Base-by-base conservation (phyloP, 2,888 invertebrate genomes). In the Acanthosoma haemorrhoidale region DNA sequence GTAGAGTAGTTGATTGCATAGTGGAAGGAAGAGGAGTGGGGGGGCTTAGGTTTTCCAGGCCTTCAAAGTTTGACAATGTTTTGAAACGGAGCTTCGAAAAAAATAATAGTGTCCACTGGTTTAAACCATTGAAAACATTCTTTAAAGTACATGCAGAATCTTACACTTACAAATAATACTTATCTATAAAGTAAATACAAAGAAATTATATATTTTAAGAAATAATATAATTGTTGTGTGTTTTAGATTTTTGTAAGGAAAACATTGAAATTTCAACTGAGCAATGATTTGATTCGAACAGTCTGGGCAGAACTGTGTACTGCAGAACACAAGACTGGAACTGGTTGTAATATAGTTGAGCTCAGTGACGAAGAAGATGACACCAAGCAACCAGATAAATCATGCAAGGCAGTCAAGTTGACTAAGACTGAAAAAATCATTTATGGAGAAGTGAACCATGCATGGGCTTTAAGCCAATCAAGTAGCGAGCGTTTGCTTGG, bases 191-290 rank as follows among this genome's bases (percentile, higher is more conserved):
- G n/a, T n/a, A n/a, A n/a, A n/a, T 21, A 43, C 9, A 25, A 25
- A 25, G 25, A 51, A 51, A n/a, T 29, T 25, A 1, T 29, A 13
- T 51, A 13, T 5, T n/a, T 25, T 6, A 25, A 25, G 21, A 0
- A 25, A 51, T 51, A 8, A 43, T 25, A 18, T 4, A 9, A 41
- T 43, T 43, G 25, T 2, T 31, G 0, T 59, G 25, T 32, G 60
- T 60, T 60, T 34, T 60, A 34, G 60, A 51, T 51, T 51, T 51
- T 51, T 51, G 51, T 51, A n/a, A 11, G 29, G 25, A 11, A 51
- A n/a, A 11, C 8, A n/a, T n/a, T 51, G n/a, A 51, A 51, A 51
- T 51, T 51, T n/a, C 8, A 13, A 9, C n/a, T 51, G n/a, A 51
- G 25, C 11, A 21, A 21, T 1, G 9, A 5, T 51, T 51, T 51